Conservation (phyloP, 2,888 invertebrate genomes). For the Empis stercorea region DNA sequence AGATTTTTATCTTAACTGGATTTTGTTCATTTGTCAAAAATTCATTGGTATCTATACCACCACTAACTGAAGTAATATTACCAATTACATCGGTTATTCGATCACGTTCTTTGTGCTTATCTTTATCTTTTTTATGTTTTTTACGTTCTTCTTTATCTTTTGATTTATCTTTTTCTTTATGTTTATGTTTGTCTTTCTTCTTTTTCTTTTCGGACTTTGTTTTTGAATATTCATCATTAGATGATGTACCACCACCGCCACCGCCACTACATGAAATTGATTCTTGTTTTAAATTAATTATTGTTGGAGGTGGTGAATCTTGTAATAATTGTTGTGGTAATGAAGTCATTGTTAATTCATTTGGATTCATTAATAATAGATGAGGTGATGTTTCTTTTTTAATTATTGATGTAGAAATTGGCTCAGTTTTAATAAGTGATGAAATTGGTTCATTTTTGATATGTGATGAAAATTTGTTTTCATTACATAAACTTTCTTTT, state of each 20-base stretch:
- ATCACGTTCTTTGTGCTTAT: slow-evolving; percentile 35
- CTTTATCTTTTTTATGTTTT: slow-evolving; percentile 57
- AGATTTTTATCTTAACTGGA: slow-evolving; percentile 43
- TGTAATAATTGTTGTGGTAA: slow-evolving; percentile 13
- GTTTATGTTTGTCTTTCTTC: slow-evolving; percentile 66
- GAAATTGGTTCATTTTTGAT: not conserved
- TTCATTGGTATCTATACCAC: slow-evolving; percentile 3
- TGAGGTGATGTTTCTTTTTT: not conserved
- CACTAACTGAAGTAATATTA: not conserved
- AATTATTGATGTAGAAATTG: not conserved
- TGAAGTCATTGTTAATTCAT: slow-evolving; percentile 15
- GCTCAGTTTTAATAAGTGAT: not conserved
- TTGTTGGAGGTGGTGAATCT: slow-evolving; percentile 7
- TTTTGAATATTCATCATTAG: slow-evolving; percentile 10
- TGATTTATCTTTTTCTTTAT: slow-evolving; percentile 64
- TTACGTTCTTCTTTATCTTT: slow-evolving; percentile 58
- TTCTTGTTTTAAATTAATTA: slow-evolving; percentile 14
- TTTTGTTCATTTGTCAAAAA: slow-evolving; percentile 4
- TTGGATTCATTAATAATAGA: not conserved
- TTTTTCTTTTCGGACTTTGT: slow-evolving; percentile 42
- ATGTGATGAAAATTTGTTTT: slow-evolving; percentile 15
- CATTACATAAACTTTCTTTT: slow-evolving; percentile 46
- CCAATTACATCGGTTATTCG: slow-evolving; percentile 3
- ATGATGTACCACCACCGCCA: slow-evolving; percentile 19
- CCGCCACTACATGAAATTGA: slow-evolving; percentile 19